phyloP scores from a whole-genome alignment of 2,113 vertebrate genomes.

The Corythaeola cristata region DNA sequence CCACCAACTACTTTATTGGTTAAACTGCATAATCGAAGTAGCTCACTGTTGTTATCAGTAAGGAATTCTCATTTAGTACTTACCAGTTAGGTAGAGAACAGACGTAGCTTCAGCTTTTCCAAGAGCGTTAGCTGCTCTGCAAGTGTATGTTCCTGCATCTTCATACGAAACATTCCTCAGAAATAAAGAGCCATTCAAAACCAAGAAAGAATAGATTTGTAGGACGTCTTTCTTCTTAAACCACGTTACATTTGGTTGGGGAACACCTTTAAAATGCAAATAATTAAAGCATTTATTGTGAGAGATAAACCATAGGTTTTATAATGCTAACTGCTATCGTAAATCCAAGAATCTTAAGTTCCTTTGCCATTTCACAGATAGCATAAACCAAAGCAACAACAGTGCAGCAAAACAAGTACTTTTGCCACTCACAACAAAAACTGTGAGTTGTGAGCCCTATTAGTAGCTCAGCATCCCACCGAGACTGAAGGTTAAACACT shows the following conservation, averaged over 20 bases:
- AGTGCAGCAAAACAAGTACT: not conserved
- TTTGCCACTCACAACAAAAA: not conserved
- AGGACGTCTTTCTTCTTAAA: constrained; percentile 69
- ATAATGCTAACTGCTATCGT: rapidly evolving
- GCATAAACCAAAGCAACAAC: not conserved
- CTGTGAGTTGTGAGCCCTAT: not conserved
- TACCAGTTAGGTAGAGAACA: constrained; percentile 77
- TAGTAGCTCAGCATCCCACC: not conserved
- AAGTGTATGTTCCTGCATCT: constrained; percentile 81
- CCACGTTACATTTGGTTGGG: constrained; percentile 82
- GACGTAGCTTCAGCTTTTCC: constrained; percentile 78
- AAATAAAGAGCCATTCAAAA: constrained; percentile 81
- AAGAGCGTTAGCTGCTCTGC: constrained; percentile 79
- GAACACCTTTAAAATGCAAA: constrained; percentile 77
- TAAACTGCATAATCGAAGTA: not conserved
- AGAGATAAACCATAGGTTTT: not conserved
- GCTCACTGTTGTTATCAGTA: not conserved
- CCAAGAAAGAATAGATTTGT: constrained; percentile 33
- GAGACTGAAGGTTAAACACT: not conserved
- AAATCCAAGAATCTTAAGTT: not conserved
- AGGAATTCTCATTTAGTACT: constrained; percentile 27
- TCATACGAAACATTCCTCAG: constrained; percentile 78
- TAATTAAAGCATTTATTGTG: not conserved
- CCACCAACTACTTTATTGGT: not conserved
- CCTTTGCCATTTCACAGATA: not conserved